Conservation (phyloP, 2,797 vertebrate genomes). For the Coendou prehensilis region DNA sequence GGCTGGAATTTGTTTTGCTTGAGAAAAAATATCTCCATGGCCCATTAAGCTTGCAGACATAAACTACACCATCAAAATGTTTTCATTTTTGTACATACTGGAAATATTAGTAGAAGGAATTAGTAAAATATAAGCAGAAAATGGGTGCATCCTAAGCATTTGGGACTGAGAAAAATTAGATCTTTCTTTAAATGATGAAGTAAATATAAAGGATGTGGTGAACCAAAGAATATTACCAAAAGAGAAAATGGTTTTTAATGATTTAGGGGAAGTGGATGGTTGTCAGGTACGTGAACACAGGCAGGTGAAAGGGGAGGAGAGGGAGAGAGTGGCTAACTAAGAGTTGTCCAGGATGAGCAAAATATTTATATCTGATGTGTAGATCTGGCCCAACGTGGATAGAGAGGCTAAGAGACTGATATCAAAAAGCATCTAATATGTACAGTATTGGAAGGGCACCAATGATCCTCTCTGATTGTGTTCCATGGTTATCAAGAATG, state of each 20-base stretch:
- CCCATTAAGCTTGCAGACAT: neutral
- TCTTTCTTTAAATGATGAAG: neutral
- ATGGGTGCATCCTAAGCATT: neutral
- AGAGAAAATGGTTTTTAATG: neutral
- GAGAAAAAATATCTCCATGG: neutral
- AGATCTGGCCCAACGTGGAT: neutral
- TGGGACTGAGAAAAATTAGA: neutral
- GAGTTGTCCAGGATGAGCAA: neutral
- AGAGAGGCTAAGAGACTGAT: neutral
- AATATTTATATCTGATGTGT: neutral
- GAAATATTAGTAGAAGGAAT: neutral
- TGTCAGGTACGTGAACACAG: neutral
- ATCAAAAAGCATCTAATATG: neutral
- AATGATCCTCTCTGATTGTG: neutral
- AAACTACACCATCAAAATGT: neutral
- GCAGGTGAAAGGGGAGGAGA: neutral
- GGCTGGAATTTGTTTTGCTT: conserved; percentile 19
- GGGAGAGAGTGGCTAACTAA: neutral
- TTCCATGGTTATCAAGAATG: neutral
- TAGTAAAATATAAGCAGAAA: conserved; percentile 5
- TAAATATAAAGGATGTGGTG: neutral
- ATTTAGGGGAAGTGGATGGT: neutral
- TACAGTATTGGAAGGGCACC: neutral
- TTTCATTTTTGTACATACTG: neutral
- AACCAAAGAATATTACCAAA: conserved; percentile 19